Conservation (phyloP, 2,888 invertebrate genomes). For the Cylloceria caligata region DNA sequence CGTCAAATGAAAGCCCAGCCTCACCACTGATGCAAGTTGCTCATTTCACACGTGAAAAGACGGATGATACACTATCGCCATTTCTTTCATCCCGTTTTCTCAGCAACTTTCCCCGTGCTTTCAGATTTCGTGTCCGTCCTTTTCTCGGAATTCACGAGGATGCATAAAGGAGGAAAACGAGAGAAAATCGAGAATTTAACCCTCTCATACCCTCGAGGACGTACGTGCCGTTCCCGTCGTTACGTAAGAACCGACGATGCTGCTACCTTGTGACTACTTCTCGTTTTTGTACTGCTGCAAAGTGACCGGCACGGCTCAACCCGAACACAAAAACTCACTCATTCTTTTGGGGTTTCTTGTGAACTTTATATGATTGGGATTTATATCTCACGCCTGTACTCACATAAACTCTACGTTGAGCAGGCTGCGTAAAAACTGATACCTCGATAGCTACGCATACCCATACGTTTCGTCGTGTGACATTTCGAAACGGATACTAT, state of each 20-base stretch:
- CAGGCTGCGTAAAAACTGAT: neutral
- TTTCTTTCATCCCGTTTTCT: neutral
- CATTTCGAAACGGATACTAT: no score
- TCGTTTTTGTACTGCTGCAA: slow-evolving; percentile 1
- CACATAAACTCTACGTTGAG: neutral
- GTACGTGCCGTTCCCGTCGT: slow-evolving; percentile 63
- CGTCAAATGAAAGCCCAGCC: neutral
- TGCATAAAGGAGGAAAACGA: slow-evolving; percentile 31
- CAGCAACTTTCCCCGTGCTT: neutral
- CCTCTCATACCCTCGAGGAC: slow-evolving; percentile 35
- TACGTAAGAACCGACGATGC: slow-evolving; percentile 42
- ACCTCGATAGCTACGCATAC: neutral
- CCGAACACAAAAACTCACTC: slow-evolving; percentile 44
- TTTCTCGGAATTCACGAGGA: neutral
- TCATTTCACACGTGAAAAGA: slow-evolving; percentile 10
- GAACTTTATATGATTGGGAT: neutral
- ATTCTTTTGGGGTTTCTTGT: slow-evolving; percentile 12
- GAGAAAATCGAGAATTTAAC: slow-evolving; percentile 51
- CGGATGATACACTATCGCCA: neutral
- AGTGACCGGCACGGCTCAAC: slow-evolving; percentile 34
- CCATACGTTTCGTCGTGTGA: neutral
- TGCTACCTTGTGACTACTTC: neutral
- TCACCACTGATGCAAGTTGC: neutral
- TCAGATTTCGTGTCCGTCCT: neutral
- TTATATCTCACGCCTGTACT: neutral